These are phyloP conservation scores for Gambusia holbrooki DNA, from an alignment of 2,113 vertebrate genomes.

Conservation along the genomic window DNA sequence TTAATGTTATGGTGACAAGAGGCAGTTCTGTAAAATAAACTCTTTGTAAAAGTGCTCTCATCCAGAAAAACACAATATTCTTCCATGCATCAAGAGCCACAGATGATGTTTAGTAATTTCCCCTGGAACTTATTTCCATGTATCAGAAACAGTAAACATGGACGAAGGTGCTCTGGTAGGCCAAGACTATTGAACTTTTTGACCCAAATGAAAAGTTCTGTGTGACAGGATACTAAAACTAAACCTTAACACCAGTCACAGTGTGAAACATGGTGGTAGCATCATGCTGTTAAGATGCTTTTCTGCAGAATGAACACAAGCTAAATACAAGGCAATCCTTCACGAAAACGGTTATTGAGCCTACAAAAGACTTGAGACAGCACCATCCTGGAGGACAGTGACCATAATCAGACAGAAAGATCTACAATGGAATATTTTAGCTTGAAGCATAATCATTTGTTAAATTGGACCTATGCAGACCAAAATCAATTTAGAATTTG, in stretches of 20 bases:
- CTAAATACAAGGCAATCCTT: no score
- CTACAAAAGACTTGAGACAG: background rate
- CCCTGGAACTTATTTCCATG: no score
- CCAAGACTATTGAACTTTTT: no score
- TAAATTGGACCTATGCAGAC: background rate
- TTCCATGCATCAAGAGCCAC: constrained; percentile 46
- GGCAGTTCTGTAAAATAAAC: constrained; percentile 38
- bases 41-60: constrained; percentile 43
- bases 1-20: constrained; percentile 19
- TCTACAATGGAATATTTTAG: background rate
- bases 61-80: constrained; percentile 44
- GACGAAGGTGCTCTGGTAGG: no score
- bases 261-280: no score
- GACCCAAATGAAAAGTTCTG: no score
- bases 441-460: background rate
- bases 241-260: no score
- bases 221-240: no score
- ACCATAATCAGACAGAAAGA: background rate
- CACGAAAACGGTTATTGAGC: background rate
- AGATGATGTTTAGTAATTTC: constrained; percentile 12
- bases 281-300: no score
- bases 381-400: background rate
- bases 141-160: no score
- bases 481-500: background rate
- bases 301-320: no score